Conservation (phyloP, 2,113 vertebrate genomes). For the Tyrannus savana region DNA sequence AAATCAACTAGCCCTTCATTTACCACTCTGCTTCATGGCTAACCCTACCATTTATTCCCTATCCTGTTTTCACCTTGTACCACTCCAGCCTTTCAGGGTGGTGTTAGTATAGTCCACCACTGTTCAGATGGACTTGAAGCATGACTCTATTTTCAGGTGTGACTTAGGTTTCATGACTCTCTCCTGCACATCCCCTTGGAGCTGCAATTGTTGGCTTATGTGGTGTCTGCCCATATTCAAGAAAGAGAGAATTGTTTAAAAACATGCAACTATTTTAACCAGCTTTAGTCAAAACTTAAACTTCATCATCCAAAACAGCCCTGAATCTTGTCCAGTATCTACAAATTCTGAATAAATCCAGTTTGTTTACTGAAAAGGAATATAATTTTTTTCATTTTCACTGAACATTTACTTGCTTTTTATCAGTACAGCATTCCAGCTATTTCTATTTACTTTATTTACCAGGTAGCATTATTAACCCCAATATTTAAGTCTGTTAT, state of each 20-base stretch:
- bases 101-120: background rate
- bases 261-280: background rate
- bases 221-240: background rate
- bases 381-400: background rate
- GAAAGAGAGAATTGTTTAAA: background rate
- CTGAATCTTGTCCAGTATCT: background rate
- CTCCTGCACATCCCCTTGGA: background rate
- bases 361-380: background rate
- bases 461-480: background rate
- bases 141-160: background rate
- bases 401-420: background rate
- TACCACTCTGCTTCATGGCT: background rate
- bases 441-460: background rate
- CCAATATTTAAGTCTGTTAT: background rate
- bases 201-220: background rate
- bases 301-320: background rate
- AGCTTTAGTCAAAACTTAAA: background rate
- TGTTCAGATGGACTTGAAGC: background rate
- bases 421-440: background rate
- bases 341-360: background rate
- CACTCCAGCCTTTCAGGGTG: background rate
- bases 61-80: background rate
- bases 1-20: background rate
- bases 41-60: background rate
- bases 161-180: background rate